phyloP scores from a whole-genome alignment of 1,140 invertebrate species.

The Agrilus planipennis region DNA sequence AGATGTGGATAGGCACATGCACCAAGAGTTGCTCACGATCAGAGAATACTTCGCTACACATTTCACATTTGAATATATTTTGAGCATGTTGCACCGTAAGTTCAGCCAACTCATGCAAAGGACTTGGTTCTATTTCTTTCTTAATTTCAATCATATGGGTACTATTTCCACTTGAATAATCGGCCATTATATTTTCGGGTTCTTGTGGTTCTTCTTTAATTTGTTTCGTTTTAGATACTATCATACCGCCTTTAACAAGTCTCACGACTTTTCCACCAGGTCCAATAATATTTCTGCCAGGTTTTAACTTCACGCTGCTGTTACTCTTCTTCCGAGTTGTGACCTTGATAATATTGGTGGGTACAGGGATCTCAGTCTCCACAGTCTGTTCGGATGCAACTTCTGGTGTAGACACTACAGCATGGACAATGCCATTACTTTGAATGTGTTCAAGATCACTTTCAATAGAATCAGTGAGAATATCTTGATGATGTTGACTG shows the following conservation, averaged over 20 bases:
- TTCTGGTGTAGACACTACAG: constrained; percentile 18
- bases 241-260: constrained; percentile 32
- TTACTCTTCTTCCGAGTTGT: constrained; percentile 11
- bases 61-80: constrained; percentile 54
- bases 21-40: constrained; percentile 57
- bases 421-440: constrained; percentile 19
- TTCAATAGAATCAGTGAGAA: not conserved
- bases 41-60: constrained; percentile 64
- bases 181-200: constrained; percentile 15
- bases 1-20: constrained; percentile 72
- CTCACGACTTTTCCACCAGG: constrained; percentile 25
- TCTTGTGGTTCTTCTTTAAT: constrained; percentile 21
- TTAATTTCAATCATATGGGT: constrained; percentile 11
- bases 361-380: constrained; percentile 15
- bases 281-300: constrained; percentile 28
- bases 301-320: constrained; percentile 15
- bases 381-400: constrained; percentile 21
- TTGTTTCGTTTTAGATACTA: constrained; percentile 26
- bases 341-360: constrained; percentile 16
- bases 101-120: constrained; percentile 38
- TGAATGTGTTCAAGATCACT: constrained; percentile 10
- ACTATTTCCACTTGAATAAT: too few relatives aligned
- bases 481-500: constrained; percentile 6
- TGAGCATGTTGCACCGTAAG: constrained; percentile 33
- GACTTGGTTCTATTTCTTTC: constrained; percentile 40